phyloP scores from a whole-genome alignment of 2,888 invertebrate species.

The Lampropteryx suffumata region DNA sequence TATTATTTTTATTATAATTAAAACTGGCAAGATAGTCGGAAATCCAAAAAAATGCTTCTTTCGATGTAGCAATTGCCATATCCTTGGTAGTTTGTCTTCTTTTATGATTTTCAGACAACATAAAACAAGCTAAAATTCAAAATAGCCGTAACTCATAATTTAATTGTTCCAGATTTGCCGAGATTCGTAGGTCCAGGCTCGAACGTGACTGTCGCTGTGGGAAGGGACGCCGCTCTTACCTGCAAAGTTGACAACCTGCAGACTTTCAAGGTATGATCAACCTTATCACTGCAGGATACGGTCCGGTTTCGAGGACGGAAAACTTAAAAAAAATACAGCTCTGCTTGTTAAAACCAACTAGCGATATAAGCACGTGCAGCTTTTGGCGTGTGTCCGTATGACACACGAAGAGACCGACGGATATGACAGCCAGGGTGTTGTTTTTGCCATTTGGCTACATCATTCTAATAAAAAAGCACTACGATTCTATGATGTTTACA shows the following conservation, averaged over 20 bases:
- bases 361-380: not conserved
- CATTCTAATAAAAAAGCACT: too few species aligned
- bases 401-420: not conserved
- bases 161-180: slow-evolving; percentile 83
- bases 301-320: not conserved
- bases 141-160: slow-evolving; percentile 6
- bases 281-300: not conserved
- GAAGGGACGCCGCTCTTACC: slow-evolving; percentile 86
- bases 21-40: too few species aligned
- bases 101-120: not conserved
- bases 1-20: too few species aligned
- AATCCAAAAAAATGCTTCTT: too few species aligned
- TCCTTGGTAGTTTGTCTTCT: not conserved
- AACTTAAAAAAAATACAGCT: not conserved
- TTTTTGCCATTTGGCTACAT: not conserved
- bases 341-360: slow-evolving; percentile 5
- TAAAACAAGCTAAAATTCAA: slow-evolving; percentile 6
- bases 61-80: too few species aligned
- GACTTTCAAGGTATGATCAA: slow-evolving; percentile 83
- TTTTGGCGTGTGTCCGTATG: not conserved
- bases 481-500: too few species aligned
- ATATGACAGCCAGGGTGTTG: not conserved
- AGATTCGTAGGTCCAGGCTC: slow-evolving; percentile 85
- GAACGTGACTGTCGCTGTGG: slow-evolving; percentile 86
- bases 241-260: slow-evolving; percentile 87